These are phyloP conservation scores for Sapajus apella DNA, from an alignment of 2,113 vertebrate genomes.

Conservation along the genomic window DNA sequence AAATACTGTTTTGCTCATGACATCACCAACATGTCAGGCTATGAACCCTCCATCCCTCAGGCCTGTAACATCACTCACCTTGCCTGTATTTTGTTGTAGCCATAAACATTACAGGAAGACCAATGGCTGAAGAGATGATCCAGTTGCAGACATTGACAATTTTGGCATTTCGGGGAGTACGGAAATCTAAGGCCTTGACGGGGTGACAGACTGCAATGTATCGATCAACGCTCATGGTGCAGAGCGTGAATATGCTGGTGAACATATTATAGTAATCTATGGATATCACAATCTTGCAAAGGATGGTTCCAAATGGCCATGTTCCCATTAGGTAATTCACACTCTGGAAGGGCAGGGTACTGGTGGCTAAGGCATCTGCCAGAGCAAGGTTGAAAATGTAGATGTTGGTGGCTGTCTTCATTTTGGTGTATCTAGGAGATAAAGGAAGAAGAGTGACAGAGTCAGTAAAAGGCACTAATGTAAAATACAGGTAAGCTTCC, in stretches of 20 bases:
- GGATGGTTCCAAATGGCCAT: constrained; percentile 95
- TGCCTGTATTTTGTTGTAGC: constrained; percentile 90
- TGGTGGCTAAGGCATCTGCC: constrained; percentile 96
- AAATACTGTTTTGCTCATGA: neutral
- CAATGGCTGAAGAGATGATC: constrained; percentile 98
- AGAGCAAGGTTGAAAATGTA: constrained; percentile 99
- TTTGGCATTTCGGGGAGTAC: constrained; percentile 97
- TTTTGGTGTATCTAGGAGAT: constrained; percentile 95
- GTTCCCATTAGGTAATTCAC: constrained; percentile 98
- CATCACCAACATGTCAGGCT: neutral
- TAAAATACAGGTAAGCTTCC: neutral
- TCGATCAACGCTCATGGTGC: constrained; percentile 99
- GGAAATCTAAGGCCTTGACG: constrained; percentile 97
- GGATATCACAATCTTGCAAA: constrained; percentile 97
- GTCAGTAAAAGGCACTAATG: constrained; percentile 33
- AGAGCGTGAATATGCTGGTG: constrained; percentile 98
- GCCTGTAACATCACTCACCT: constrained; percentile 78
- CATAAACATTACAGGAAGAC: constrained; percentile 99
- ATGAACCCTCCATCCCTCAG: neutral
- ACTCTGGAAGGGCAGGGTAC: constrained; percentile 97
- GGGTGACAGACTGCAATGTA: constrained; percentile 98
- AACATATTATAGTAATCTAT: constrained; percentile 99
- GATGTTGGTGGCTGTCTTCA: constrained; percentile 99
- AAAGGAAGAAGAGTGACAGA: neutral
- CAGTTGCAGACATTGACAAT: constrained; percentile 99